Base-by-base conservation (phyloP, 2,797 vertebrate species). In the Malurus leucopterus region DNA sequence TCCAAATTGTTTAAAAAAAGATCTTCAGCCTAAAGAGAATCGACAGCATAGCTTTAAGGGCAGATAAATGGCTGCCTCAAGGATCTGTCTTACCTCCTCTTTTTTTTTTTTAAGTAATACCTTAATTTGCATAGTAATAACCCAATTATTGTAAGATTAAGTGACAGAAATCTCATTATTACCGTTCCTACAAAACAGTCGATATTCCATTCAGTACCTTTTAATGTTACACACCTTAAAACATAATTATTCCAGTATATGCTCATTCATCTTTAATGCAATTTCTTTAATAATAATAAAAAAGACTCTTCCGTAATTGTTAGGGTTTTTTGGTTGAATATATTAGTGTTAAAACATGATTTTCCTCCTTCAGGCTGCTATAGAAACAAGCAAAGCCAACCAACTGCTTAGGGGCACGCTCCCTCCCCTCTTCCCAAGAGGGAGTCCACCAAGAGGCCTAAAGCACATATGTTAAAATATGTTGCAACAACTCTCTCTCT, bases 101-200 rank as follows among this genome's bases (percentile, higher is more conserved):
- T 91, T 95, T 96, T 91, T 95, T 96, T 96, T 94, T 94, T 91
- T 93, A 97, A 96, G 95, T 96, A 97, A 97, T 97, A 97, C 96
- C 97, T 97, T 97, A 96, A 98, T 97, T 97, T 97, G 96, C 97
- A 98, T 97, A 97, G 96, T 97, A 97, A 98, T 97, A 97, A 97
- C 97, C 96, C 97, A 97, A 97, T 97, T 97, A 97, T 96, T 90
- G 92, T 96, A 97, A 97, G 97, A 98, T 97, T 97, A 97, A 97
- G 95, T 96, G 95, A 97, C 96, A 96, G 96, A 96, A 97, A 97
- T 97, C 96, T 97, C 96, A 97, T 97, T 97, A 97, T 96, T 97
- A 95, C 96, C 95, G 93, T 96, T 97, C 95, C 95, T 93, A 97
- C 96, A 96, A 94, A 97, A 97, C 96, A 96, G 96, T 97, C 67